Conservation (phyloP, 2,113 vertebrate genomes). For the Raja brachyura region DNA sequence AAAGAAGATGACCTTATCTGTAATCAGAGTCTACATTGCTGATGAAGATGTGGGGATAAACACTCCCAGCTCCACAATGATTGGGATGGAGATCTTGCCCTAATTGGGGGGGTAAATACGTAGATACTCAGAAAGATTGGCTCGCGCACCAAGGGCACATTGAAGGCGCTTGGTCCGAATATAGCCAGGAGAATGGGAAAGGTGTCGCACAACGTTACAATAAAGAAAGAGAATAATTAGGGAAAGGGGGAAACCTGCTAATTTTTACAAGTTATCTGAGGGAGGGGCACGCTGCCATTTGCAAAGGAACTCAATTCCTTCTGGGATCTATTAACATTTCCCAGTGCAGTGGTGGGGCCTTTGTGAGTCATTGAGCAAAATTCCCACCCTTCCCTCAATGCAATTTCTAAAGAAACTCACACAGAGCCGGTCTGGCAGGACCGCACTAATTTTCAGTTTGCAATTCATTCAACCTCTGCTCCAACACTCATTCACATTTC, state of each 20-base stretch:
- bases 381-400: neutral
- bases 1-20: neutral
- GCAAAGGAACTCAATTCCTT: neutral
- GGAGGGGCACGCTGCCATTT: neutral
- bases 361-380: neutral
- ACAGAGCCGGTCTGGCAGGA: neutral
- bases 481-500: neutral
- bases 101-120: too few species aligned
- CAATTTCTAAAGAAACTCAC: neutral
- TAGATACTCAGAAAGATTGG: neutral
- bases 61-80: neutral
- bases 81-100: neutral
- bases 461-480: neutral
- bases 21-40: neutral
- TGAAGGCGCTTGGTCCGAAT: neutral
- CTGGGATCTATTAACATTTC: neutral
- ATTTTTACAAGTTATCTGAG: neutral
- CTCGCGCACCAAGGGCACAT: neutral
- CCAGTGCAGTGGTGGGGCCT: neutral
- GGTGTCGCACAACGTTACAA: neutral
- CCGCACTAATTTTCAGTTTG: neutral
- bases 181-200: neutral
- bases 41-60: neutral
- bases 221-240: neutral
- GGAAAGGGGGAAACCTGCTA: neutral